Base-by-base conservation (phyloP, 2,797 vertebrate species). In the Mus caroli region DNA sequence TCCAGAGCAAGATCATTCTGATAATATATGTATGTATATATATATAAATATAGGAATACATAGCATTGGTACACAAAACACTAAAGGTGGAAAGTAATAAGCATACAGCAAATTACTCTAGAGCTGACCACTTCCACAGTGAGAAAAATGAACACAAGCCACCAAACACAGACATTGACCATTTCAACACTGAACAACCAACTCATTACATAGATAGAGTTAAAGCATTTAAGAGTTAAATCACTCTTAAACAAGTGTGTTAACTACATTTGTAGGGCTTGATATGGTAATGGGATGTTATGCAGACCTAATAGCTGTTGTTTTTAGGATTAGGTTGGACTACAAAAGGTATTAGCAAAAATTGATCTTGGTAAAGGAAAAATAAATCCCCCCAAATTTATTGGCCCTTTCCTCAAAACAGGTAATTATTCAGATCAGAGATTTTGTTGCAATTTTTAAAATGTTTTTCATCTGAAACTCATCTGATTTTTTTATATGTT, bases 71-170 rank as follows among this genome's bases (percentile, higher is more conserved):
- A 95, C 69, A 88, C 43, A 60, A 56, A 52, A 43, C 1, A 15
- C 92, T 5, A 90, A 67, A 92, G 89, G 43, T 77, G 87, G 93
- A 69, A 88, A 86, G 75, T 64, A 62, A 17, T 3, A 54, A 95
- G 85, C 79, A 71, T 5, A 91, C 84, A 95, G 84, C 54, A 97
- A 95, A 97, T 17, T 89, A 88, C 34, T 73, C 54, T 56, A 26
- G 77, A 60, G 15, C 76, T 14, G 10, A 88, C 76, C 87, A 92
- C 90, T 90, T 96, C 75, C 85, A 96, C 73, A 87, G 87, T 17
- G 62, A 94, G 60, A 95, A 95, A 95, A 94, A 93, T 58, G 67
- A 97, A 95, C 93, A 96, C 77, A 82, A 97, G 90, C 43, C 90
- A 91, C 80, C 88, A 89, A 94, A 84, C 89, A 97, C 90, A 83